Evolutionary conservation across 2,797 vertebrate species (phyloP).

Genomic region (Arremon aurantiirostris): DNA sequence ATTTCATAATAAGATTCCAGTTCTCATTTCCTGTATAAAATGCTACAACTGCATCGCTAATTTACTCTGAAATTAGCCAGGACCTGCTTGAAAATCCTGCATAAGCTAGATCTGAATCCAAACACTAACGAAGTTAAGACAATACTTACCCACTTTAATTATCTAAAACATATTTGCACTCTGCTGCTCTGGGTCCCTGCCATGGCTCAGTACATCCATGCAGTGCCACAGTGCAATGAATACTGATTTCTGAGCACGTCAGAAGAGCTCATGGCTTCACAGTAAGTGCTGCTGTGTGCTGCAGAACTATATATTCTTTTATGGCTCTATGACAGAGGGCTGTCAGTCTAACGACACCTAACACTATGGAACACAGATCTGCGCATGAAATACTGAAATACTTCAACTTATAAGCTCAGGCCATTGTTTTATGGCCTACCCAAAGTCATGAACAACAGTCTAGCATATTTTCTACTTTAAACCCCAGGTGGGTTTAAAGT

Average conservation of each 20-base stretch:
- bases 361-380: background rate
- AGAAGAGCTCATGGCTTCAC: background rate
- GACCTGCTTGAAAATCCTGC: background rate
- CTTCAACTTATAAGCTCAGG: background rate
- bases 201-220: background rate
- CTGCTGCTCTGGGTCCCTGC: background rate
- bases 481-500: background rate
- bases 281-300: fast-evolving
- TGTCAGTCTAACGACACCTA: background rate
- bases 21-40: background rate
- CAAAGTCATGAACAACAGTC: background rate
- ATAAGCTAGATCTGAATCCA: background rate
- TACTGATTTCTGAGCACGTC: background rate
- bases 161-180: background rate
- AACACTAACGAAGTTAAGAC: background rate
- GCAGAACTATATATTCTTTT: background rate
- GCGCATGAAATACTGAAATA: background rate
- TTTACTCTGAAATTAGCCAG: background rate
- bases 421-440: background rate
- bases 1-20: background rate
- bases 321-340: background rate
- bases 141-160: background rate
- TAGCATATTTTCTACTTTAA: background rate
- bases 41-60: background rate
- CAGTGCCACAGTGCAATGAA: background rate